phyloP scores from a whole-genome alignment of 2,888 invertebrate genomes.

The Drosophila subquinaria region DNA sequence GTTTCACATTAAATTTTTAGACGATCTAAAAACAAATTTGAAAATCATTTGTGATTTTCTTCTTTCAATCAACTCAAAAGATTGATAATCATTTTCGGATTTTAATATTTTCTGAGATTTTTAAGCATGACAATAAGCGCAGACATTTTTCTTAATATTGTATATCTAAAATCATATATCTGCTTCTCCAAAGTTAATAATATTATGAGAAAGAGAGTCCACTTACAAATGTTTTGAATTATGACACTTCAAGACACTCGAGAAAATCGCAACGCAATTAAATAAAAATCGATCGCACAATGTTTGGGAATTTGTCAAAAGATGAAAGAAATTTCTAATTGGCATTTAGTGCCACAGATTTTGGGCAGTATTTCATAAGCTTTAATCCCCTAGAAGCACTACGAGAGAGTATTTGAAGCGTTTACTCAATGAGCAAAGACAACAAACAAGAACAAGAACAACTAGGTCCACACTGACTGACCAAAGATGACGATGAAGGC shows the following conservation, averaged over 20 bases:
- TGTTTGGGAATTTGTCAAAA: constrained; percentile 19
- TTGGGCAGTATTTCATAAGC: constrained; percentile 23
- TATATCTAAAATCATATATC: neutral
- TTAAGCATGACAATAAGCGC: neutral
- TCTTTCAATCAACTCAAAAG: neutral
- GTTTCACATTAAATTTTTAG: neutral
- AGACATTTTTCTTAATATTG: neutral
- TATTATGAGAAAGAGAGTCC: neutral
- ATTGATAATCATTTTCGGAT: neutral
- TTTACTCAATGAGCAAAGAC: constrained; percentile 21
- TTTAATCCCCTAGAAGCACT: constrained; percentile 14
- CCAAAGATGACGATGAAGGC: constrained; percentile 45
- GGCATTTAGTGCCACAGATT: constrained; percentile 13
- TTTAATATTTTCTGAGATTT: neutral
- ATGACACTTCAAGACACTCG: neutral
- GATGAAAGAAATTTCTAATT: constrained; percentile 49
- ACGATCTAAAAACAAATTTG: neutral
- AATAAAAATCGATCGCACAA: constrained; percentile 7
- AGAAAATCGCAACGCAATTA: neutral
- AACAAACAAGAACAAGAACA: constrained; percentile 12
- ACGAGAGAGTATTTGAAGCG: constrained; percentile 3
- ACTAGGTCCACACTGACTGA: constrained; percentile 38
- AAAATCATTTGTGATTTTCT: neutral
- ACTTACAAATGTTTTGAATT: neutral
- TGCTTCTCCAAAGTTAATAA: neutral